These are phyloP conservation scores for Gymnogyps californianus DNA, from an alignment of 2,113 vertebrate species.

Conservation along the genomic window DNA sequence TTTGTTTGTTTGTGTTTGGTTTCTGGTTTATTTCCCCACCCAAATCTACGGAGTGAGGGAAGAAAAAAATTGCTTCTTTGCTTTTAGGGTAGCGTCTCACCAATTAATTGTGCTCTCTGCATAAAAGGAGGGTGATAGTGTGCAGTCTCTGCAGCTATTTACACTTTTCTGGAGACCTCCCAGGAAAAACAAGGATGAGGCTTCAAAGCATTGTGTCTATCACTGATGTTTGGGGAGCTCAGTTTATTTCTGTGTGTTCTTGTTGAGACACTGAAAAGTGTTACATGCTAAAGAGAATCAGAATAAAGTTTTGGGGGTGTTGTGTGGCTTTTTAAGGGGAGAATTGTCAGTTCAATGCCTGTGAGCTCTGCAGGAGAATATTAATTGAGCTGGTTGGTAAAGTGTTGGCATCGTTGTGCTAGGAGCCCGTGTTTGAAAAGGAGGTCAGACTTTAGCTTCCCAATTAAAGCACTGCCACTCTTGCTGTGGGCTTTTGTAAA, in stretches of 20 bases:
- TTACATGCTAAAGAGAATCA: not conserved
- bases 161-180: not conserved
- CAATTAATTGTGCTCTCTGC: not conserved
- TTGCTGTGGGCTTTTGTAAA: not conserved
- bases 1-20: not conserved
- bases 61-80: not conserved
- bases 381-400: not conserved
- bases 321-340: not conserved
- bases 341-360: not conserved
- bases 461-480: not conserved
- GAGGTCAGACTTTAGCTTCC: not conserved
- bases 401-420: not conserved
- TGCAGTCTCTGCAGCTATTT: not conserved
- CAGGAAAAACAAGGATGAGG: not conserved
- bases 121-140: not conserved
- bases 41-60: fast-evolving
- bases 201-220: not conserved
- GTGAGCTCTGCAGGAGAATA: not conserved
- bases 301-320: not conserved
- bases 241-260: not conserved
- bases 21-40: not conserved
- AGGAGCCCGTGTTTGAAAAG: not conserved
- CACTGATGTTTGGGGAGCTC: not conserved
- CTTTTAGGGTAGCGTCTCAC: not conserved
- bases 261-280: not conserved